Evolutionary conservation across 1,140 invertebrate species (phyloP), one percentile per base, ranked within the genome.

Genomic region (Augochlora pura): DNA sequence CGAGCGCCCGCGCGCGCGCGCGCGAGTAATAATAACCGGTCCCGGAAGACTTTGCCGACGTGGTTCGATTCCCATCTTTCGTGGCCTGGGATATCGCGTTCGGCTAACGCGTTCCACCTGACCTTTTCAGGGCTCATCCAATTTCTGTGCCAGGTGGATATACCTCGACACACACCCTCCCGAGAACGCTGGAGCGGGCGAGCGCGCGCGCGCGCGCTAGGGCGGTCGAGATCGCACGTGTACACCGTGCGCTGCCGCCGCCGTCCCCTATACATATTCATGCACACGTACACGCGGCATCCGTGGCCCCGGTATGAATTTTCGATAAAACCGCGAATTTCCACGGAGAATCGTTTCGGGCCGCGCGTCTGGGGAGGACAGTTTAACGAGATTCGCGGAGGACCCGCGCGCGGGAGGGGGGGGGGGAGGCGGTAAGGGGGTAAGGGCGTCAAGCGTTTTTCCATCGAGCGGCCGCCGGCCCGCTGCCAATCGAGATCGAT

Each of bases 301-400:
- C 46, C 46, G 21, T 66, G 62, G 62, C 46, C 46, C 32, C 23
- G 54, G 49, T 86, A 86, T 86, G 85, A 86, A 86, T 86, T 86
- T 79, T 86, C 84, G 85, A 86, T 86, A 86, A 86, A 86, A 86
- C 62, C 84, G 70, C 65, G 81, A 86, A 83, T 86, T 83, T 83
- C 69, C 77, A 81, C 73, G 77, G 77, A 86, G 74, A 75, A 83
- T 80, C 81, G 64, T 82, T 65, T 25, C 74, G 54, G n/a, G 46
- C 67, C 57, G 67, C 64, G 57, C 60, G 73, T 83, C 85, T 86
- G 85, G 84, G 42, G 46, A 86, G 74, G 84, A 86, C 85, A 86
- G 84, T 86, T 86, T 86, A 86, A 86, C 85, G 85, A 86, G 84
- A 86, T 86, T 83, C 74, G 59, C 23, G 59, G 49, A 59, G 70